These are phyloP conservation scores for Melitaea athalia DNA, from an alignment of 2,888 invertebrate genomes.

Conservation along the genomic window DNA sequence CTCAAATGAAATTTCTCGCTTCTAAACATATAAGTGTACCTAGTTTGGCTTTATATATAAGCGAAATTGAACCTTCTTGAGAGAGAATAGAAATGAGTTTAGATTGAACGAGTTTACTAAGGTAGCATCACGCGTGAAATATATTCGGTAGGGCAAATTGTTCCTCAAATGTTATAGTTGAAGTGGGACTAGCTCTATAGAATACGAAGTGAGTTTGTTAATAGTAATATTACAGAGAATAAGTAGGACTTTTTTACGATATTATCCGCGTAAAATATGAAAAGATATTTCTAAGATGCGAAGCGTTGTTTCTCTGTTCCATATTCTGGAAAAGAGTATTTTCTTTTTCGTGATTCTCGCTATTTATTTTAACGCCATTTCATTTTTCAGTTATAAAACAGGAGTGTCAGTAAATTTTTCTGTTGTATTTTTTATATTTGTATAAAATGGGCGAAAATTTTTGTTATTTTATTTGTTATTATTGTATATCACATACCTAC, in stretches of 20 bases:
- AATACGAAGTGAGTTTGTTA: slow-evolving; percentile 37
- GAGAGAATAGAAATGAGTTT: slow-evolving; percentile 39
- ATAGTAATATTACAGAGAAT: slow-evolving; percentile 25
- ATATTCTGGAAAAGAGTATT: not conserved
- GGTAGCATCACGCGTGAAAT: slow-evolving; percentile 65
- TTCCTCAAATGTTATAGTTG: slow-evolving; percentile 63
- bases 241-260: slow-evolving; percentile 24
- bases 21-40: slow-evolving; percentile 61
- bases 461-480: no score
- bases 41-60: slow-evolving; percentile 20
- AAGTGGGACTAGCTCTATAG: slow-evolving; percentile 38
- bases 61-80: slow-evolving; percentile 39
- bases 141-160: slow-evolving; percentile 70
- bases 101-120: slow-evolving; percentile 41
- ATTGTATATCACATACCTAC: no score
- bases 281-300: not conserved
- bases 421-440: no score
- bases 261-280: slow-evolving; percentile 12
- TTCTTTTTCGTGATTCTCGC: not conserved
- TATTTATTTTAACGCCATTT: no score
- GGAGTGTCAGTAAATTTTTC: no score
- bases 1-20: slow-evolving; percentile 80
- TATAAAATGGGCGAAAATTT: no score
- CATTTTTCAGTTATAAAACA: no score
- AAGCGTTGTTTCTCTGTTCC: not conserved